Evolutionary conservation across 2,888 invertebrate species (phyloP).

Genomic region (Neocrepidodera transversa): DNA sequence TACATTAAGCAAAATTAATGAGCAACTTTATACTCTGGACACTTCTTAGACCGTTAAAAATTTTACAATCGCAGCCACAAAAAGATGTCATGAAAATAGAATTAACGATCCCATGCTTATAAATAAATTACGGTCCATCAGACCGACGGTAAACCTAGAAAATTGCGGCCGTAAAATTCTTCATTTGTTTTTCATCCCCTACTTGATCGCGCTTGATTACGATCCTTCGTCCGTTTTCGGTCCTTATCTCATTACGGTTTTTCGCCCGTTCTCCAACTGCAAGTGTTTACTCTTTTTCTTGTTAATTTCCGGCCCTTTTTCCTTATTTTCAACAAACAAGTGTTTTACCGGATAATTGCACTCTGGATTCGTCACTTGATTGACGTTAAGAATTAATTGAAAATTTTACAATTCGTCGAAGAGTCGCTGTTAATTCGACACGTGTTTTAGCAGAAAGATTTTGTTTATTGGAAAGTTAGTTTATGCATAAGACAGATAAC

Average conservation of each 20-base stretch:
- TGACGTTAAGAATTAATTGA: background rate
- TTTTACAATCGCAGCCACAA: background rate
- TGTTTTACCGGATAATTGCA: background rate
- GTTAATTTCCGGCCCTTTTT: slow-evolving; percentile 20
- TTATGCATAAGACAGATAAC: no score
- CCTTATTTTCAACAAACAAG: slow-evolving; percentile 3
- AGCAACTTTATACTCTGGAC: no score
- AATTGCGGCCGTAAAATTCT: slow-evolving; percentile 16
- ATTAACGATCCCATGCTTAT: slow-evolving; percentile 10
- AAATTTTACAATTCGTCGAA: background rate
- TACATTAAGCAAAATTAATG: no score
- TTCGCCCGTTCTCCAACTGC: slow-evolving; percentile 10
- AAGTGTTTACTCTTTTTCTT: slow-evolving; percentile 9
- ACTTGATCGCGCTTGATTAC: slow-evolving; percentile 14
- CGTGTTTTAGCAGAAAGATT: no score
- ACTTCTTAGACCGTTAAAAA: background rate
- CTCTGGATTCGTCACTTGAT: background rate
- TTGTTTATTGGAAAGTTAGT: no score
- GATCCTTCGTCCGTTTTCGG: background rate
- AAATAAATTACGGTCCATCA: slow-evolving; percentile 24
- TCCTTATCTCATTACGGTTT: slow-evolving; percentile 11
- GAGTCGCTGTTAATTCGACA: no score
- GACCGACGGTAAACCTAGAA: slow-evolving; percentile 7
- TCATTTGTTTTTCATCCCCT: slow-evolving; percentile 23
- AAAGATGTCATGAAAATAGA: slow-evolving; percentile 4